Base-by-base conservation (phyloP, 2,888 invertebrate species). In the Sphaerophoria rueppellii region DNA sequence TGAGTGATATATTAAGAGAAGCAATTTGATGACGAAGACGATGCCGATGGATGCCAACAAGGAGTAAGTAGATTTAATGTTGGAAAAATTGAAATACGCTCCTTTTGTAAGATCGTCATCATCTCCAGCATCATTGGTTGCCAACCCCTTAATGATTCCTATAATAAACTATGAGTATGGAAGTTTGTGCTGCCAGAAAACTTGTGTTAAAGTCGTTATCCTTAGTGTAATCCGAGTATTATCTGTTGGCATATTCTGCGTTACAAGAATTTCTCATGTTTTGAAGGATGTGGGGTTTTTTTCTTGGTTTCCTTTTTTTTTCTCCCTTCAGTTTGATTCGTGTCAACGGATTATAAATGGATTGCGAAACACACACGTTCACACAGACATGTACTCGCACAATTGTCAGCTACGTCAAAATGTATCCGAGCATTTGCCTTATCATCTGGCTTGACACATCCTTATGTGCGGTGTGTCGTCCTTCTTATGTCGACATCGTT, bases 271-370 rank as follows among this genome's bases (percentile, higher is more conserved):
- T 74, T 60, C 43, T 50, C 60, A 54, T 69, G 52, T 69, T 48
- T 54, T 12, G 12, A 37, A 50, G n/a, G 50, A 52, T 11, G 16
- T 37, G 9, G n/a, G 5, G 2, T 24, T 14, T 12, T 50, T 48
- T 43, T 43, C 40, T 6, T 7, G 9, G 40, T 40, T 40, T 9
- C 6, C 6, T 37, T 40, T 52, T 52, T 55, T 48, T 24, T 32
- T n/a, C 55, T 16, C 6, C 54, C 34, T 16, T 43, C 52, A 24
- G 34, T 48, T 63, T 35, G 52, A 40, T 14, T 37, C 40, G 67
- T 24, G 55, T 70, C 50, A 61, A 46, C 58, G 34, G 54, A 60
- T 77, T 72, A 78, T 67, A 58, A 76, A 37, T 55, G 48, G 63
- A 63, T 46, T 61, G n/a, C 37, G 24, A 35, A 14, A 14, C 52